These are phyloP conservation scores for Ophraella communa DNA, from an alignment of 2,888 invertebrate species.

Conservation along the genomic window DNA sequence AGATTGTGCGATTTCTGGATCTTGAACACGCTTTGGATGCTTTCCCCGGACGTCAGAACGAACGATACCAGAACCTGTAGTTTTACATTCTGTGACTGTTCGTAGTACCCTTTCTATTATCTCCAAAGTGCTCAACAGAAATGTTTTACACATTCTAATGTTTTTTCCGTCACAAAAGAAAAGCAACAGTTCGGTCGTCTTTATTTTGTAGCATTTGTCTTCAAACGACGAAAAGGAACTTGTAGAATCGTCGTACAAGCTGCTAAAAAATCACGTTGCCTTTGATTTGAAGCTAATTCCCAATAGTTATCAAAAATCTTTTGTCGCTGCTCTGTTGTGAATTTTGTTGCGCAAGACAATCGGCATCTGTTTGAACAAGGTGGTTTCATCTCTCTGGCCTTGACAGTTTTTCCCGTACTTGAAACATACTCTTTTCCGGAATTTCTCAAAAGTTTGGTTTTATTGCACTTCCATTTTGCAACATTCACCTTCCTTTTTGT, in stretches of 20 bases:
- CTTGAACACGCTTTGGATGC: too few relatives aligned
- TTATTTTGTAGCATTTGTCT: background rate
- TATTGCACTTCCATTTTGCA: background rate
- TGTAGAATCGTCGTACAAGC: background rate
- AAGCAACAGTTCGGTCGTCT: background rate
- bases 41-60: too few relatives aligned
- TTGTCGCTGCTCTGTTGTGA: background rate
- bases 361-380: background rate
- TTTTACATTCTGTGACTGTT: background rate
- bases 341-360: background rate
- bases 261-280: slow-evolving; percentile 33
- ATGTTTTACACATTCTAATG: background rate
- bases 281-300: background rate
- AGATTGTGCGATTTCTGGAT: too few relatives aligned
- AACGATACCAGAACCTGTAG: too few relatives aligned
- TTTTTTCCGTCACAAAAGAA: background rate
- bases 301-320: slow-evolving; percentile 4
- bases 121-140: background rate
- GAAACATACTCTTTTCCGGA: background rate
- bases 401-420: background rate
- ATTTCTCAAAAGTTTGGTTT: background rate
- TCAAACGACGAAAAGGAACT: too few relatives aligned
- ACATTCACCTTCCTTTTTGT: background rate
- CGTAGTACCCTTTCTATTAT: background rate
- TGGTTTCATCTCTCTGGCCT: slow-evolving; percentile 2